Base-by-base conservation (phyloP, 2,113 vertebrate genomes). In the Piaya cayana region DNA sequence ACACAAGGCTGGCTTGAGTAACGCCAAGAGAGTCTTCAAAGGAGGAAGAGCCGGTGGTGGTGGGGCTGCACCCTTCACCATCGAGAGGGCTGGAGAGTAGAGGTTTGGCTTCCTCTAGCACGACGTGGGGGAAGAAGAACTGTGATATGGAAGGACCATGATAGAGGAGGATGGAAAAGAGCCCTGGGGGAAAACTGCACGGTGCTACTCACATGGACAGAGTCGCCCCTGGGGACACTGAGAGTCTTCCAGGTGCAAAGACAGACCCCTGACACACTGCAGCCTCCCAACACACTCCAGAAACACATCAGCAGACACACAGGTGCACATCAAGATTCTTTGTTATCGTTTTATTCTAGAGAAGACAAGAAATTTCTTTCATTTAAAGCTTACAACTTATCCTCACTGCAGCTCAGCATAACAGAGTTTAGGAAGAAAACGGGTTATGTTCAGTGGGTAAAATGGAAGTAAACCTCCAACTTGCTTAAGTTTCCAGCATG, bases 61-160 rank as follows among this genome's bases (percentile, higher is more conserved):
- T 64, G 67, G 65, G 53, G 27, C 60, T 82, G 56, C 3, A 3
- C 5, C 32, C 39, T 43, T 37, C 6, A 7, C 16, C 3, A 2
- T 8, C 7, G 10, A 56, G 26, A 78, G 32, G 17, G 34, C 45
- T 67, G 62, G 16, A 11, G 43, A 69, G 7, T 26, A 9, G 23
- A 65, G 36, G 11, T n/a, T 22, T 37, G 37, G 15, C 47, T 32
- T 39, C 60, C 21, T 45, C 11, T 9, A 2, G 32, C 52, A 60
- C 0, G 0, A 3, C 0, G 1, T 26, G 45, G 53, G 56, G 14
- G 12, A n/a, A 39, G n/a, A 8, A 21, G 25, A 42, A 43, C 39
- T 16, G 16, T 4, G 19, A 25, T 13, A 55, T 1, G 9, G 59
- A 20, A 52, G 8, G 1, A 72, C 11, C 47, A 4, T 0, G 2